A percentile compares a stretch with the other conserved stretches of the same genome.
Evolutionary conservation across 2,888 invertebrate species (phyloP).

Genomic region (Nomada ruficornis): DNA sequence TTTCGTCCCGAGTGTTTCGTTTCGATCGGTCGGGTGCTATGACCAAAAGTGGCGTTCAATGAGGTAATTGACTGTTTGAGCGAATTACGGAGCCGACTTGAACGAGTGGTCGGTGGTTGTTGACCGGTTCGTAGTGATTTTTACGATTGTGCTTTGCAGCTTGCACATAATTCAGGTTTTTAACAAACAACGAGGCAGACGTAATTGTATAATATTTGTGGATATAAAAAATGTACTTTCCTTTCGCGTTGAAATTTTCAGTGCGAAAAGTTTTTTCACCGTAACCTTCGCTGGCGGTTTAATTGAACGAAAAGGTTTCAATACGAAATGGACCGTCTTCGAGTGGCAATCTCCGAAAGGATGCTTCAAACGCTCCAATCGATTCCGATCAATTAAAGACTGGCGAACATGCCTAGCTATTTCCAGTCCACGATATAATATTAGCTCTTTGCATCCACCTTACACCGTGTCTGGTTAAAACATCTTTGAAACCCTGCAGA

Average conservation of each 20-base stretch:
- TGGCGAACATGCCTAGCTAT: neutral
- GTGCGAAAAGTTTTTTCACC: too few relatives aligned
- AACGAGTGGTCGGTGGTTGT: constrained; percentile 36
- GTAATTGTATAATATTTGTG: too few relatives aligned
- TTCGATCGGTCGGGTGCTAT: too few relatives aligned
- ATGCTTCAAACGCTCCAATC: constrained; percentile 9
- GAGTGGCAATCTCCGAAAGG: neutral
- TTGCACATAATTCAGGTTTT: too few relatives aligned
- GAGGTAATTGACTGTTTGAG: constrained; percentile 60
- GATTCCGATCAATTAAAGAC: constrained; percentile 24
- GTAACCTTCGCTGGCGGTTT: neutral
- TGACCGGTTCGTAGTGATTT: constrained; percentile 15
- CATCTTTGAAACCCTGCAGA: neutral
- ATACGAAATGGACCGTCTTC: neutral
- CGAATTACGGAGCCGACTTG: constrained; percentile 39
- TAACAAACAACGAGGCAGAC: too few relatives aligned
- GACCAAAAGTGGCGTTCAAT: constrained; percentile 47
- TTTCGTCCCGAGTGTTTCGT: too few relatives aligned
- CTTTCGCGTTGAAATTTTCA: too few relatives aligned
- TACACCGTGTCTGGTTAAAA: neutral
- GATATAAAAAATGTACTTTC: too few relatives aligned
- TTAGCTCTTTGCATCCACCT: constrained; percentile 3
- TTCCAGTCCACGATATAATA: constrained; percentile 2
- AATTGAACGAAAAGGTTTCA: neutral
- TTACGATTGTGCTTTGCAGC: neutral